A percentile compares a stretch with the other conserved stretches of the same genome.
Evolutionary conservation across 2,113 vertebrate genomes (phyloP).

Genomic region (Grammomys surdaster): DNA sequence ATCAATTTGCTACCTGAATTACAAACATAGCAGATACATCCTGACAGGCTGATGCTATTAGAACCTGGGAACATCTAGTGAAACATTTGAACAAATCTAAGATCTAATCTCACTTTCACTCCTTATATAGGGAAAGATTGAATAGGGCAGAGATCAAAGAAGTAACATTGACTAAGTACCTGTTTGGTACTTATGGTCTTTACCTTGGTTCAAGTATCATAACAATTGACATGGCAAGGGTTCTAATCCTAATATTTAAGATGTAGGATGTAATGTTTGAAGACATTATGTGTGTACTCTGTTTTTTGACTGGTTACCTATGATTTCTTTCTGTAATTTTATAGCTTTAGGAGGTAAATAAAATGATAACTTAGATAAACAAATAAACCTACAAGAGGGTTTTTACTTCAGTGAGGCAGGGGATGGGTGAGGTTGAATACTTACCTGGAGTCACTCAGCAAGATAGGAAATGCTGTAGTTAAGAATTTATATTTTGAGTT

Average conservation of each 20-base stretch:
- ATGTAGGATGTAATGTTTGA: background rate
- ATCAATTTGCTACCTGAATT: constrained; percentile 89
- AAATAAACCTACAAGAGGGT: background rate
- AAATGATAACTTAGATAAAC: background rate
- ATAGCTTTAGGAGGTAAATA: constrained; percentile 46
- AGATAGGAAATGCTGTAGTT: background rate
- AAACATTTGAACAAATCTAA: constrained; percentile 73
- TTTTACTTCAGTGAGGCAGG: constrained; percentile 21
- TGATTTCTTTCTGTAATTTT: constrained; percentile 29
- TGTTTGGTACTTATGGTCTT: background rate
- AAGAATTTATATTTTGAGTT: constrained; percentile 25
- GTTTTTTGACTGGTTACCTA: background rate
- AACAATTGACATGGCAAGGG: background rate
- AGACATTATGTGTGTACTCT: background rate
- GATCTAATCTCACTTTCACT: constrained; percentile 63
- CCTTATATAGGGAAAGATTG: constrained; percentile 46
- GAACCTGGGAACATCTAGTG: constrained; percentile 50
- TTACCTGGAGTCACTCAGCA: background rate
- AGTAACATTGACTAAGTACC: constrained; percentile 53
- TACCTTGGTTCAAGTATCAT: background rate
- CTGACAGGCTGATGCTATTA: constrained; percentile 84
- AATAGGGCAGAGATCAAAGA: constrained; percentile 42
- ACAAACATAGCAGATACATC: constrained; percentile 84
- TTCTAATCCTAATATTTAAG: background rate
- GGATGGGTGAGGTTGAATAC: background rate